Base-by-base conservation (phyloP, 2,797 vertebrate genomes). In the Acanthopagrus latus region DNA sequence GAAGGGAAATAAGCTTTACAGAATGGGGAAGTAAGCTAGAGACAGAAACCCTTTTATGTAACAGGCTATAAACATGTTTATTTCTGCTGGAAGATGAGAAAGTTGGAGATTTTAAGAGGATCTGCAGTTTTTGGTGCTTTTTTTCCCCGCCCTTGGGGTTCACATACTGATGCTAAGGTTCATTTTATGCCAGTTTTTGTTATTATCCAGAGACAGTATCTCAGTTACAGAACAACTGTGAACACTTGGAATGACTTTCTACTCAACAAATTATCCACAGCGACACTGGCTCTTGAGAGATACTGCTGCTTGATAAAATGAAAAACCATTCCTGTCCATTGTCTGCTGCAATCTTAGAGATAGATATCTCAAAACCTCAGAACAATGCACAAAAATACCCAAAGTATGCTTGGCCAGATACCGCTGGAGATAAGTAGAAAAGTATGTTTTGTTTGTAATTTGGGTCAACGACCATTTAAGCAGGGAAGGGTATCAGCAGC, bases 391-490 rank as follows among this genome's bases (percentile, higher is more conserved):
- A 29, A 33, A 47, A 63, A 29, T n/a, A 7, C 1, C 0, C n/a
- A 46, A 76, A 68, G 41, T 43, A 74, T 73, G 21, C 60, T 57
- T 2, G 11, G 44, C 11, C 14, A 55, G 63, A 63, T 46, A 50
- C 58, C 59, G 55, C 2, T 1, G 21, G 13, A 46, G 56, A 80
- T 33, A 47, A 43, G 23, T 58, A 38, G 20, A 17, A 47, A 38
- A 50, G 18, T 64, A 64, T 25, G 33, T 48, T 43, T 17, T 58
- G 21, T 50, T 64, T 72, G 38, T 51, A 38, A 33, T 77, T 68
- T 64, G 25, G 64, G 12, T 71, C 59, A 50, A 63, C 23, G 58
- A 55, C 46, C 10, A 12, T 67, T 27, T 25, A 7, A 74, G 41
- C n/a, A 48, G 48, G 5, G 47, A 18, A 20, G n/a, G 14, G 46